These are phyloP conservation scores for Willowsia nigromaculata DNA, from an alignment of 2,888 invertebrate genomes.

Conservation along the genomic window DNA sequence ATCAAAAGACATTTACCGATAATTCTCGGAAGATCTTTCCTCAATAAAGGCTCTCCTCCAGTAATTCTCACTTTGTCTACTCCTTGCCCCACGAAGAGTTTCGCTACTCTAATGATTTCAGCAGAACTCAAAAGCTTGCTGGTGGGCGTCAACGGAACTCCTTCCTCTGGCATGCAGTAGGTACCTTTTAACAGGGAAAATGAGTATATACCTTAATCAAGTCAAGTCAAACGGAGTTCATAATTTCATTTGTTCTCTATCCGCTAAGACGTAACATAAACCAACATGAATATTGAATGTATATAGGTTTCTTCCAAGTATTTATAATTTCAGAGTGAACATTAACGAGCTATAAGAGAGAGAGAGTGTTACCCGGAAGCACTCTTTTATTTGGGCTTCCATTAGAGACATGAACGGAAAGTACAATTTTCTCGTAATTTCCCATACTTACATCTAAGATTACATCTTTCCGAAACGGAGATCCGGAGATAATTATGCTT, in stretches of 20 bases:
- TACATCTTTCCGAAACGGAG: slow-evolving; percentile 97
- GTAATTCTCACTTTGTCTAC: slow-evolving; percentile 96
- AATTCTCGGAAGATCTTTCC: slow-evolving; percentile 87
- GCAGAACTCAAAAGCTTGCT: slow-evolving; percentile 87
- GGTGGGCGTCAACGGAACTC: slow-evolving; percentile 90
- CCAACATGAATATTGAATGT: no score
- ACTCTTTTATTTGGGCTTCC: no score
- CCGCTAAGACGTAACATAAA: neutral
- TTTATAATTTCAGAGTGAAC: no score
- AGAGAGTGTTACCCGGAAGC: no score
- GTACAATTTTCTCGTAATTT: neutral
- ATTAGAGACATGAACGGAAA: no score
- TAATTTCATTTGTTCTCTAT: neutral
- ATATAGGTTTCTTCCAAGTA: no score
- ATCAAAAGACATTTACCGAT: slow-evolving; percentile 40
- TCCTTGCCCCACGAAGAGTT: slow-evolving; percentile 92
- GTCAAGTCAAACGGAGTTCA: neutral
- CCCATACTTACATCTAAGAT: slow-evolving; percentile 92
- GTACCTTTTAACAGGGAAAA: slow-evolving; percentile 84
- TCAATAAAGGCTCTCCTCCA: slow-evolving; percentile 97
- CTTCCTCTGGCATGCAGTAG: slow-evolving; percentile 99
- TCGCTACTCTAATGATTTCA: slow-evolving; percentile 90
- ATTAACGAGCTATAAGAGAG: no score
- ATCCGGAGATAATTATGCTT: slow-evolving; percentile 96
- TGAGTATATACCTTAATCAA: neutral